Conservation (phyloP, 2,797 vertebrate genomes). For the Sebastes baramenuke region DNA sequence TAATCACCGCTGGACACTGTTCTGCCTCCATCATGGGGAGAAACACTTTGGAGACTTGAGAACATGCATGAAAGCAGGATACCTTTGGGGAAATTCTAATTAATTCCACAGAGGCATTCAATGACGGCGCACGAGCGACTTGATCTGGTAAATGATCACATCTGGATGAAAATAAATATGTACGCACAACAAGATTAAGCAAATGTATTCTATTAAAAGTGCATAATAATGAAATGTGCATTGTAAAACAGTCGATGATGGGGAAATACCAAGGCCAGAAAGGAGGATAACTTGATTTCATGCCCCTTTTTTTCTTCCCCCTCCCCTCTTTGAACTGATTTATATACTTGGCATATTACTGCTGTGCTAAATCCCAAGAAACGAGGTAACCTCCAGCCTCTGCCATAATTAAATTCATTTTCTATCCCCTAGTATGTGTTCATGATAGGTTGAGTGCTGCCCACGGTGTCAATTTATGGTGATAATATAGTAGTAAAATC, state of each 20-base stretch:
- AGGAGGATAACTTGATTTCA: neutral
- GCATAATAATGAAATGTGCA: neutral
- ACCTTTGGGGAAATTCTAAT: slow-evolving; percentile 21
- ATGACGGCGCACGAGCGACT: neutral
- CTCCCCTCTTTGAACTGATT: neutral
- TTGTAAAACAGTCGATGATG: neutral
- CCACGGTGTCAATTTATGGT: neutral
- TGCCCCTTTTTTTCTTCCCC: neutral
- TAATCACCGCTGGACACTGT: slow-evolving; percentile 42
- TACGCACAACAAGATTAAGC: neutral
- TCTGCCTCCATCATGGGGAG: slow-evolving; percentile 34
- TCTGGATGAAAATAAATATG: neutral
- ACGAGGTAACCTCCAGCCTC: neutral
- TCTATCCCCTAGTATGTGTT: neutral
- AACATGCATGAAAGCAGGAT: slow-evolving; percentile 40
- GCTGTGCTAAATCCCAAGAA: slow-evolving; percentile 1
- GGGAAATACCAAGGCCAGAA: neutral
- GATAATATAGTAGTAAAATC: neutral
- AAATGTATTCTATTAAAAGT: neutral
- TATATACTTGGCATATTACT: neutral
- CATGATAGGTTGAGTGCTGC: neutral
- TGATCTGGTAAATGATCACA: neutral
- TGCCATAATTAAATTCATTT: neutral
- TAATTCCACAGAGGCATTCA: slow-evolving; percentile 12
- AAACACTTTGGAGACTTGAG: slow-evolving; percentile 16